phyloP scores from a whole-genome alignment of 2,888 invertebrate species.

The Ecliptopera silaceata region DNA sequence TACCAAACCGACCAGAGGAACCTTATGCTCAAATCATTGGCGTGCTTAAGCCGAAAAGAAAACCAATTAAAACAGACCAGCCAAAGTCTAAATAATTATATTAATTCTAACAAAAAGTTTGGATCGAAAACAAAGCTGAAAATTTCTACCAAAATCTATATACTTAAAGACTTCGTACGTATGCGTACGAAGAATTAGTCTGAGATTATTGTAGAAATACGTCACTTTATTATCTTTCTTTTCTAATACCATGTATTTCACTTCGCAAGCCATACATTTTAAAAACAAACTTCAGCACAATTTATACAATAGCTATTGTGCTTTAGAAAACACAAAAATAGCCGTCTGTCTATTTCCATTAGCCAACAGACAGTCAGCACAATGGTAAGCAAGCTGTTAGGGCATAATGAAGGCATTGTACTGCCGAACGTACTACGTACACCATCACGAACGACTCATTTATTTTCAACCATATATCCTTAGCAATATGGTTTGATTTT shows the following conservation, averaged over 20 bases:
- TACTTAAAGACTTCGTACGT: too few relatives aligned
- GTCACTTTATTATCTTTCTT: too few relatives aligned
- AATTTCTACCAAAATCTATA: too few relatives aligned
- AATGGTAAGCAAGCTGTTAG: conserved; percentile 73
- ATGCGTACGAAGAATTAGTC: too few relatives aligned
- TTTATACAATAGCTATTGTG: too few relatives aligned
- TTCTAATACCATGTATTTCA: too few relatives aligned
- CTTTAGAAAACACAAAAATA: conserved; percentile 40
- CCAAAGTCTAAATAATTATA: too few relatives aligned
- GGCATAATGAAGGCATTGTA: conserved; percentile 76
- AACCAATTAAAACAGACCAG: not conserved
- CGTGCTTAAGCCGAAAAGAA: not conserved
- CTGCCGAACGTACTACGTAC: conserved; percentile 33
- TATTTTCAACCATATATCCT: conserved; percentile 22
- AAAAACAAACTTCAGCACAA: too few relatives aligned
- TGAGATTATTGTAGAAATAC: too few relatives aligned
- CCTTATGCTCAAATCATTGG: conserved; percentile 16
- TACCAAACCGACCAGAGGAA: not conserved
- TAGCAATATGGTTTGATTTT: conserved; percentile 15
- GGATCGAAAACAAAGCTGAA: too few relatives aligned
- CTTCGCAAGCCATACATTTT: too few relatives aligned
- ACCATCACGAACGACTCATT: conserved; percentile 17
- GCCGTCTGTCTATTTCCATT: conserved; percentile 59
- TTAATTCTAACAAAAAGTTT: too few relatives aligned
- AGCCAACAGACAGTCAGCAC: conserved; percentile 57